Conservation (phyloP, 2,888 invertebrate genomes). For the Drosophila borborema region DNA sequence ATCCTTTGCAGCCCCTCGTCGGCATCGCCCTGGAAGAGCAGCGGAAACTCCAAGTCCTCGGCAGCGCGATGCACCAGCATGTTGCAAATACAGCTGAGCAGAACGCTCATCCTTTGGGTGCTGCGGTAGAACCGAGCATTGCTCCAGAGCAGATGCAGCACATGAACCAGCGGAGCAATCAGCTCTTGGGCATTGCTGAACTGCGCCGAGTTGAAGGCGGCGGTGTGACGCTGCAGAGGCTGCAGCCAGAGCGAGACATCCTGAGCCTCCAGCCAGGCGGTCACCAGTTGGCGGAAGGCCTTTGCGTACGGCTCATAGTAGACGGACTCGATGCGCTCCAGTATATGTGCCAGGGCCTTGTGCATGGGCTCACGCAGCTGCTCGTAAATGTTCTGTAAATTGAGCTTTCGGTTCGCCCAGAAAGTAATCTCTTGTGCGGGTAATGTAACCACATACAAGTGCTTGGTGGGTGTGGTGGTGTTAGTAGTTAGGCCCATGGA, state of each 20-base stretch:
- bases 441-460: slow-evolving; percentile 76
- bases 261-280: slow-evolving; percentile 93
- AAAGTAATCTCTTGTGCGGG: slow-evolving; percentile 92
- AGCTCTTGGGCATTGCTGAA: slow-evolving; percentile 88
- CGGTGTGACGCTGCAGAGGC: slow-evolving; percentile 87
- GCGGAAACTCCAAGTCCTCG: slow-evolving; percentile 90
- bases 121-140: slow-evolving; percentile 92
- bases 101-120: slow-evolving; percentile 88
- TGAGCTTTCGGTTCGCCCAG: slow-evolving; percentile 92
- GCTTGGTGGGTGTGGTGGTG: slow-evolving; percentile 29
- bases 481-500: slow-evolving; percentile 37
- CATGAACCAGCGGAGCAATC: slow-evolving; percentile 91
- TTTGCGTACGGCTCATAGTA: slow-evolving; percentile 92
- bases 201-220: slow-evolving; percentile 89
- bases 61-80: slow-evolving; percentile 92
- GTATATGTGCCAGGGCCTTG: slow-evolving; percentile 91
- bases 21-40: slow-evolving; percentile 93
- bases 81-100: slow-evolving; percentile 93
- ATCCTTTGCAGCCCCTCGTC: slow-evolving; percentile 90
- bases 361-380: slow-evolving; percentile 93
- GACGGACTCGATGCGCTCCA: slow-evolving; percentile 92
- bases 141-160: slow-evolving; percentile 94
- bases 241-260: slow-evolving; percentile 93
- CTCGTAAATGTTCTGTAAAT: slow-evolving; percentile 94
- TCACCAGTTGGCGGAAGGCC: slow-evolving; percentile 90